Base-by-base conservation (phyloP, 1,140 invertebrate genomes). In the Dicyema japonicum region DNA sequence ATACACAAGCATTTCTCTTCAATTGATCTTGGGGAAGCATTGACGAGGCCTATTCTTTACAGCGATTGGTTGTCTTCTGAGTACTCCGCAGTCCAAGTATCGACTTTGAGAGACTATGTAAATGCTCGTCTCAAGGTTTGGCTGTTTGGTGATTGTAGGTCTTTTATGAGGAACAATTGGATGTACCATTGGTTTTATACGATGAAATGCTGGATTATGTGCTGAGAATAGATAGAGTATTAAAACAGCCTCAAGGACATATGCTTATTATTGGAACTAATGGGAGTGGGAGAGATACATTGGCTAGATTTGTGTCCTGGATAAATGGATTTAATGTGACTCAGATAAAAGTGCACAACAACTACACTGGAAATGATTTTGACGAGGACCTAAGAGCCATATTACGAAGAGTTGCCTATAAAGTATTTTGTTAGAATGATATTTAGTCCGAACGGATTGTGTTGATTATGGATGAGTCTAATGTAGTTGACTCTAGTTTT, bases 161-260 rank as follows among this genome's bases (percentile, higher is more conserved):
- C n/a, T 97, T 97, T 55, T 94, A 94, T 43, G 88, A 97, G 56
- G 88, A 97, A 59, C 85, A 97, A 46, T 49, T 97, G 18, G 88
- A 97, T 52, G 85, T 97, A 4, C 80, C 72, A 0, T 56, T 97
- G 3, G 88, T 97, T 16, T 56, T 97, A 2, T 97, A 94, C 50
- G 80, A 97, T 48, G 82, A 97, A 56, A 82, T 97, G 19, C 49
- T 97, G 6, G 88, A 97, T 43, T 88, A 97, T 50, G 82, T 94
- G 16, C 51, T 97, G 19, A 60, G 88, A 36, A 97, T 97, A 43
- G 88, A 97, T 57, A 60, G 88, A 43, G 92, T 97, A 37, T 94
- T 92, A 62, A 59, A 85, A 24, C 88, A 97, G 54, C 82, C 88
- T 7, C 88, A 92, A 47, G 48, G 48, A 31, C 27, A 34, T 28